These are phyloP conservation scores for Schizotus pectinicornis DNA, from an alignment of 2,888 invertebrate species.

Conservation along the genomic window DNA sequence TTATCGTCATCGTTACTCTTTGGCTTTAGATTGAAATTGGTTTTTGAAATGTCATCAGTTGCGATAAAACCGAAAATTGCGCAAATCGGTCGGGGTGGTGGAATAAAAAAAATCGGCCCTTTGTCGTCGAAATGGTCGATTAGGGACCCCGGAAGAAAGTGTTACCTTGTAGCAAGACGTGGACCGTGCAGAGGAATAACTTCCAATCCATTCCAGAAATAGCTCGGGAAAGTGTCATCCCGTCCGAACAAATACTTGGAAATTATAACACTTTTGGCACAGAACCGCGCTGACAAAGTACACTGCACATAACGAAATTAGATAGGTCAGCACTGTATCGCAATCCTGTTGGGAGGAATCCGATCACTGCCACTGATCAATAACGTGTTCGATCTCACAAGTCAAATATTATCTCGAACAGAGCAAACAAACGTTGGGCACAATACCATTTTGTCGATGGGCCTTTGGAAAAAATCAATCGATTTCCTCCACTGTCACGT, in stretches of 20 bases:
- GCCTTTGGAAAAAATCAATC: not conserved
- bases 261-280: conserved; percentile 42
- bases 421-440: not conserved
- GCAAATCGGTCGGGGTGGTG: too few relatives aligned
- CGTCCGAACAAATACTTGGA: conserved; percentile 21
- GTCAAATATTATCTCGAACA: not conserved
- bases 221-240: conserved; percentile 10
- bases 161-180: conserved; percentile 41
- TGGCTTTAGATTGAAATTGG: too few relatives aligned
- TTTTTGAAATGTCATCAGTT: too few relatives aligned
- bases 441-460: not conserved
- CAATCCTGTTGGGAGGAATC: not conserved
- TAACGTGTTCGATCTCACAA: conserved; percentile 1
- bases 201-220: conserved; percentile 40
- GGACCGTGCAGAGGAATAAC: conserved; percentile 38
- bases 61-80: too few relatives aligned
- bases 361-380: conserved; percentile 7
- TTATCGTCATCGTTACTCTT: too few relatives aligned
- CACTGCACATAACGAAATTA: conserved; percentile 25
- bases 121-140: not conserved
- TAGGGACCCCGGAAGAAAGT: not conserved
- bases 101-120: not conserved
- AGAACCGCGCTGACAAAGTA: conserved; percentile 36
- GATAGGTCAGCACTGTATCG: conserved; percentile 10
- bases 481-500: not conserved